phyloP scores from a whole-genome alignment of 2,888 invertebrate species.

The Alloplasta piceator region DNA sequence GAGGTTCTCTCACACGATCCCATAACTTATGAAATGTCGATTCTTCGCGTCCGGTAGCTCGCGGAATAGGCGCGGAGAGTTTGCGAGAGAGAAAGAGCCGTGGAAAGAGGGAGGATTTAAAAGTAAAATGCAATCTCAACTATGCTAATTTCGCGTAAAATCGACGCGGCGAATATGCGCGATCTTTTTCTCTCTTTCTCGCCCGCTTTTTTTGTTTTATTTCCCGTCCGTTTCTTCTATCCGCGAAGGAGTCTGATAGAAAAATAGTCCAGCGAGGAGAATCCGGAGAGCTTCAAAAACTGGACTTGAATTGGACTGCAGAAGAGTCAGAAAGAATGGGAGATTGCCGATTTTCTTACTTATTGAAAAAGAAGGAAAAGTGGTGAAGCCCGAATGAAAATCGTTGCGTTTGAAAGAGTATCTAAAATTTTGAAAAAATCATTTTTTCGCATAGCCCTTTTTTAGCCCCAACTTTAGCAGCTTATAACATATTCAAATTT shows the following conservation, averaged over 20 bases:
- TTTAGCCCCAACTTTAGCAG: too few relatives aligned
- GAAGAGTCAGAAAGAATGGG: too few relatives aligned
- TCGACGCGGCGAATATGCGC: constrained; percentile 71
- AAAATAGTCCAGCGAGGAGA: too few relatives aligned
- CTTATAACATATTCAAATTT: too few relatives aligned
- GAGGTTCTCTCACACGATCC: constrained; percentile 29
- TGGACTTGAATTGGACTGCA: too few relatives aligned
- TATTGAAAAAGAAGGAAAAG: too few relatives aligned
- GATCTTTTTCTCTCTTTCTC: neutral
- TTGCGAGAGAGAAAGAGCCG: neutral
- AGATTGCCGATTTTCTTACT: too few relatives aligned
- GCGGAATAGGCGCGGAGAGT: constrained; percentile 30
- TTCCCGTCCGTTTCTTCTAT: neutral
- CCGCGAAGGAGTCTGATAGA: neutral
- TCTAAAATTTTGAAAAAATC: too few relatives aligned
- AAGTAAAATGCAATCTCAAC: constrained; percentile 78
- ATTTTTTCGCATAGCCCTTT: too few relatives aligned
- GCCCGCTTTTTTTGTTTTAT: neutral
- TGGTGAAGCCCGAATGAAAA: too few relatives aligned
- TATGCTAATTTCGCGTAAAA: constrained; percentile 74
- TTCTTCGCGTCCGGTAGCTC: constrained; percentile 54
- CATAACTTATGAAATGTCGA: constrained; percentile 65
- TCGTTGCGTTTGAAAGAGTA: too few relatives aligned
- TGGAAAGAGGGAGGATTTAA: constrained; percentile 68
- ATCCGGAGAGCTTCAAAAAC: too few relatives aligned